Evolutionary conservation across 2,113 vertebrate species (phyloP), one percentile per base, ranked within the genome.

Genomic region (Prochilodus magdalenae): DNA sequence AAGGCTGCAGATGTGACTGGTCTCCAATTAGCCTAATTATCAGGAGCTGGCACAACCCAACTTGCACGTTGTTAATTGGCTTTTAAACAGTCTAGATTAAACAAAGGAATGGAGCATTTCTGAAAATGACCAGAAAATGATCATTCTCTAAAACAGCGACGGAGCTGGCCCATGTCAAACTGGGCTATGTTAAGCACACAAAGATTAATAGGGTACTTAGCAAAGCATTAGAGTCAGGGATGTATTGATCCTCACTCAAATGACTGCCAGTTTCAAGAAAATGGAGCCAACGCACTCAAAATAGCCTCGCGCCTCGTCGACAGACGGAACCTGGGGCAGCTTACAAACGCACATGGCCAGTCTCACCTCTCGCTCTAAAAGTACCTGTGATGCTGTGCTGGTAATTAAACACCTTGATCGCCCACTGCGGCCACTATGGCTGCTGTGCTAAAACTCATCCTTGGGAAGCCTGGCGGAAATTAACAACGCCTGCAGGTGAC

Each of bases 371-470:
- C 26, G 3, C 49, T 15, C 33, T 40, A n/a, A 30, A 69, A 60
- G 73, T 15, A 57, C n/a, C 60, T 36, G 70, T 55, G 47, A 83
- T 77, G 77, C 86, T 85, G 83, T 63, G 83, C 33, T 57, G 7
- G 70, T 83, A 85, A 85, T 87, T 77, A 87, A 87, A 87, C 86
- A 85, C 86, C 77, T 81, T 67, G 73, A 70, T 44, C 29, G 3
- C 62, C 69, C 30, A 85, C 77, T 66, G 81, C 77, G 72, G 79
- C 12, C 55, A 44, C 26, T 22, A 40, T 30, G 59, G 40, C 24
- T 26, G 69, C 24, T 26, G 69, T 16, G 36, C 44, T 62, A n/a
- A 22, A 24, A 80, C 75, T 73, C 67, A 29, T 55, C 75, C 59
- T 77, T 73, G 71, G 75, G 57, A 77, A 36, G 67, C 59, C 76